phyloP scores from a whole-genome alignment of 2,797 vertebrate genomes.

The Aviceda leuphotes region DNA sequence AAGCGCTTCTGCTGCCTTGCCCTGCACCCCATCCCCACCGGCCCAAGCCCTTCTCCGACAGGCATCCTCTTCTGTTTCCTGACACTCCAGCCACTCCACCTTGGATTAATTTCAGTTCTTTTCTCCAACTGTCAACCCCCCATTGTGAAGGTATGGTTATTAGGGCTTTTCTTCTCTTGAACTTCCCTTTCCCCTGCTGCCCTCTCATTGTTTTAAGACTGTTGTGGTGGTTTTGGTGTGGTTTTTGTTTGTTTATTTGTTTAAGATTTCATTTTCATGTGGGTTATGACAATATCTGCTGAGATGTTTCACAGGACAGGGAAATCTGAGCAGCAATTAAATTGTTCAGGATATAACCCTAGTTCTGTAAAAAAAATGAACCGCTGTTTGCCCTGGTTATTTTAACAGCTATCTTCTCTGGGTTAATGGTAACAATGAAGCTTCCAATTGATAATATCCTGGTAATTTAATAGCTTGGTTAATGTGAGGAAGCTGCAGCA shows the following conservation, averaged over 20 bases:
- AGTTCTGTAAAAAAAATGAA: neutral
- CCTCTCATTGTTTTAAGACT: neutral
- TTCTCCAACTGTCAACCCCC: neutral
- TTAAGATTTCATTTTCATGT: neutral
- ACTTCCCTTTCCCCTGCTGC: neutral
- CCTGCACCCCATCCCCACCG: neutral
- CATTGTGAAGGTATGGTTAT: neutral
- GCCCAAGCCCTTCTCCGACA: neutral
- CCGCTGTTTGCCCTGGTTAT: neutral
- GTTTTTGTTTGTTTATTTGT: neutral
- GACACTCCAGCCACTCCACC: neutral
- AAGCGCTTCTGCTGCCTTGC: neutral
- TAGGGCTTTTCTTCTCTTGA: neutral
- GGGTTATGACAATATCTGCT: neutral
- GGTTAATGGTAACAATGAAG: neutral
- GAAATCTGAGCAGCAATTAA: neutral
- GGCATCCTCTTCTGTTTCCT: neutral
- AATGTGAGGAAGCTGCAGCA: neutral
- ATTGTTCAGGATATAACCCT: neutral
- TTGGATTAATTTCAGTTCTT: neutral
- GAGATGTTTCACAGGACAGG: neutral
- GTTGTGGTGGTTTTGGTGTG: neutral
- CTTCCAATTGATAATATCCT: neutral
- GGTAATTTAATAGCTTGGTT: neutral
- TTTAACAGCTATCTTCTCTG: neutral